A percentile compares a stretch with the other conserved stretches of the same genome.
Evolutionary conservation across 1,140 invertebrate genomes (phyloP).

Genomic region (Platorchestia sp.): DNA sequence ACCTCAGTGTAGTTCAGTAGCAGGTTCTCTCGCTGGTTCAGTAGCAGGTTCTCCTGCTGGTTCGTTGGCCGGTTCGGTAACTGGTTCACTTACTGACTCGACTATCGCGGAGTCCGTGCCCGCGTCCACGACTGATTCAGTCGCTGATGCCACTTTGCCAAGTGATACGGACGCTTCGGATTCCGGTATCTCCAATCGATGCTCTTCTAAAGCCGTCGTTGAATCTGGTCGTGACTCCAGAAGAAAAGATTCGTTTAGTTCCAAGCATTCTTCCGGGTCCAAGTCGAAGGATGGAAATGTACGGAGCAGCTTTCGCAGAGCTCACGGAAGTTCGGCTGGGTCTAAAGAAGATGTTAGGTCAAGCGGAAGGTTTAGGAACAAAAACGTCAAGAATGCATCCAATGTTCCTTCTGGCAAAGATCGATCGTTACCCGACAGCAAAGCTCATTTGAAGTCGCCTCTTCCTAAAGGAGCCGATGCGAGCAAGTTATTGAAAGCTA

Average conservation of each 20-base stretch:
- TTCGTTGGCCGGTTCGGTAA: constrained; percentile 14
- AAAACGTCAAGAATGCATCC: neutral
- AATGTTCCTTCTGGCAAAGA: neutral
- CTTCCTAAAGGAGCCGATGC: constrained; percentile 34
- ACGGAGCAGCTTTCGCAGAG: neutral
- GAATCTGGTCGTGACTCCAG: neutral
- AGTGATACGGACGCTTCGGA: constrained; percentile 56
- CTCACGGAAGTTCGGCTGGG: neutral
- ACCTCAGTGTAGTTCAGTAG: constrained; percentile 42
- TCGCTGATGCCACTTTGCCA: constrained; percentile 59
- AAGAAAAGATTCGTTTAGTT: constrained; percentile 18
- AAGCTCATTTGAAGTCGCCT: neutral
- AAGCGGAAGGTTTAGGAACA: neutral
- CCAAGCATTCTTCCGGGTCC: neutral
- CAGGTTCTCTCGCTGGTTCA: constrained; percentile 30
- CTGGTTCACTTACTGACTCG: constrained; percentile 2
- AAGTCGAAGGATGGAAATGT: neutral
- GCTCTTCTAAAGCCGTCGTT: neutral
- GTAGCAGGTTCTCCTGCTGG: constrained; percentile 33
- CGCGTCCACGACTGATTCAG: neutral
- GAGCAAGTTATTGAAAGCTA: neutral
- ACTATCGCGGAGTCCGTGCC: constrained; percentile 8
- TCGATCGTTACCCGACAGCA: neutral
- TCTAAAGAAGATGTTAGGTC: constrained; percentile 15
- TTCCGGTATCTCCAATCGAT: constrained; percentile 1